A percentile compares a stretch with the other conserved stretches of the same genome.
Evolutionary conservation across 1,140 invertebrate species (phyloP).

Genomic region (Zelostemma sp.): DNA sequence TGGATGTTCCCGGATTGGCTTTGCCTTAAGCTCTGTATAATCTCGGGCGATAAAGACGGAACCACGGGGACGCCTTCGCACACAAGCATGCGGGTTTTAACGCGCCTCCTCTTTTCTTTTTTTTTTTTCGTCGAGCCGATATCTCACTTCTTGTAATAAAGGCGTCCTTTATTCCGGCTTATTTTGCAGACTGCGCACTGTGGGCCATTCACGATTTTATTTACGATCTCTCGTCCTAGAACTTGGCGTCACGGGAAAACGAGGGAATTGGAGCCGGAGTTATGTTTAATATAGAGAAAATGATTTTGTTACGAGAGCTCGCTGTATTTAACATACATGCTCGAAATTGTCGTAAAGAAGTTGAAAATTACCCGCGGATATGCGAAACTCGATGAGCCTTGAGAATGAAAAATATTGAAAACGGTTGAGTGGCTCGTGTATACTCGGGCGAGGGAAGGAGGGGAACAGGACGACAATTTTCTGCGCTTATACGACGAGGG

Average conservation of each 20-base stretch:
- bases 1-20: no score
- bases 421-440: constrained; percentile 26
- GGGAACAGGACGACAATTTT: constrained; percentile 19
- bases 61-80: constrained; percentile 18
- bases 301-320: no score
- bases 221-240: no score
- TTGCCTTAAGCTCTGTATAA: constrained; percentile 33
- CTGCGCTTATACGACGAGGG: background rate
- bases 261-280: no score
- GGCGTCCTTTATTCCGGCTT: background rate
- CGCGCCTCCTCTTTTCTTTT: constrained; percentile 17
- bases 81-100: constrained; percentile 9
- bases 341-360: constrained; percentile 39
- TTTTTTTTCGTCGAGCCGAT: constrained; percentile 18
- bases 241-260: no score
- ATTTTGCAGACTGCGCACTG: no score
- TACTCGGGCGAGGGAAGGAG: constrained; percentile 9
- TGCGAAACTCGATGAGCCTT: constrained; percentile 37
- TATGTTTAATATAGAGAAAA: no score
- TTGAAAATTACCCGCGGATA: constrained; percentile 42
- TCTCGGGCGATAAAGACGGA: constrained; percentile 32
- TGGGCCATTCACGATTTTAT: no score
- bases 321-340: constrained; percentile 36
- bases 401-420: constrained; percentile 40
- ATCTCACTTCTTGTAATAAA: constrained; percentile 36